A percentile compares a stretch with the other conserved stretches of the same genome.
These are phyloP conservation scores for Loxodonta africana DNA, from an alignment of 2,113 vertebrate species.

Conservation along the genomic window DNA sequence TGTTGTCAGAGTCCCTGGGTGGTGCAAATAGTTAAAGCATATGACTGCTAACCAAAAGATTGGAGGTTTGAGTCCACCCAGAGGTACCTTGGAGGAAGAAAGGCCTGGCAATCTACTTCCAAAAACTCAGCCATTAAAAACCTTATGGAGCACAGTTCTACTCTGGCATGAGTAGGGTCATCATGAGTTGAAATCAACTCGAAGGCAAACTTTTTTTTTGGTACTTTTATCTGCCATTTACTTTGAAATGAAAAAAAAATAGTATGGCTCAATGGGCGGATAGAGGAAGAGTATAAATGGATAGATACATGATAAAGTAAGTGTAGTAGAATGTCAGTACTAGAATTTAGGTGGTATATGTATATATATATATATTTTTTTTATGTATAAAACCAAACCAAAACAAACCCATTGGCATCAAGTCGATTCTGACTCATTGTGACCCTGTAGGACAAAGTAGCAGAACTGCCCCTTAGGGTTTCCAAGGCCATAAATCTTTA, in stretches of 20 bases:
- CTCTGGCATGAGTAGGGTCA: background rate
- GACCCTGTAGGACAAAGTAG: too few species aligned
- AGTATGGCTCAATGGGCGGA: background rate
- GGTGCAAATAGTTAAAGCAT: background rate
- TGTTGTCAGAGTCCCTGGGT: background rate
- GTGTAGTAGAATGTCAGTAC: background rate
- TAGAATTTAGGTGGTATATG: background rate
- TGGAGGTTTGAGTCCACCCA: background rate
- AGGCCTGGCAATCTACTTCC: background rate
- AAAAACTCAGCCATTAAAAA: background rate
- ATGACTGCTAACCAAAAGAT: too few species aligned
- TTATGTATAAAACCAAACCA: too few species aligned
- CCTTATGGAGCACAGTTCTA: background rate
- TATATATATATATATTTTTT: too few species aligned
- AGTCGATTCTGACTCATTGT: too few species aligned
- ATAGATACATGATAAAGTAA: background rate
- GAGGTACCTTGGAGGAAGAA: background rate
- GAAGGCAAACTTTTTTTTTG: background rate
- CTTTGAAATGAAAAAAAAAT: background rate
- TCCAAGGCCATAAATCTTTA: too few species aligned
- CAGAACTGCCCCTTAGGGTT: too few species aligned
- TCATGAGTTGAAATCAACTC: background rate
- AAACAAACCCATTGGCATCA: too few species aligned
- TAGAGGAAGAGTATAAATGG: background rate
- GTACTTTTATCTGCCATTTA: background rate